Evolutionary conservation across 2,888 invertebrate species (phyloP), one percentile per base, ranked within the genome.

Genomic region (Yponomeuta malinellus): DNA sequence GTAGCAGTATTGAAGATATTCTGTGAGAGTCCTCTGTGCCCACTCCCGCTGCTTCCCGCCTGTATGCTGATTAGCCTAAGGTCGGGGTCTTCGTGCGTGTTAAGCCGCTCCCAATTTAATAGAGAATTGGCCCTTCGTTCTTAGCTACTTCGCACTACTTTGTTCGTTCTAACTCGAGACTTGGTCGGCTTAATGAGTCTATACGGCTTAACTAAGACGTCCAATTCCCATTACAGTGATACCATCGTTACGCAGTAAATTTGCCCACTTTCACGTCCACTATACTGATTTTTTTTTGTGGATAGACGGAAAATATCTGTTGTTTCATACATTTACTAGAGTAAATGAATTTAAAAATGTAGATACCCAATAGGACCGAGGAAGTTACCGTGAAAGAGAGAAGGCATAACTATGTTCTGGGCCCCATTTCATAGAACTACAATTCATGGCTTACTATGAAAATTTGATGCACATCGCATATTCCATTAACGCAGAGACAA

Each of bases 21-120:
- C 52, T 15, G 37, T 2, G 37, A 37, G 37, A 15, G 12, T 5
- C 52, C 52, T 59, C 52, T 15, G 52, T 15, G 1, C 52, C 15
- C 52, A 12, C 52, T 2, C 52, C 15, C 52, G 52, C 52, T 2
- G 10, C 52, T 12, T 59, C 52, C 43, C 52, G 52, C 52, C 52
- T 59, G 52, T 59, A 59, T 59, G 52, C 52, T 59, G 52, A 59
- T 59, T 59, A 59, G 52, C 52, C 52, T 12, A 59, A 59, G 52
- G 52, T 15, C 52, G 15, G 52, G 52, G 52, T 1, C 15, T 59
- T 59, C 15, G 52, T 59, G 52, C 52, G 52, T 59, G 52, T 59
- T 59, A 15, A 59, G 15, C 52, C 52, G 52, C 52, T 59, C 52
- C 52, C 52, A 59, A 59, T 59, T 59, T 59, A 59, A 59, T 59